Evolutionary conservation across 2,113 vertebrate species (phyloP), one percentile per base, ranked within the genome.

Genomic region (Gallinago jamesoni): DNA sequence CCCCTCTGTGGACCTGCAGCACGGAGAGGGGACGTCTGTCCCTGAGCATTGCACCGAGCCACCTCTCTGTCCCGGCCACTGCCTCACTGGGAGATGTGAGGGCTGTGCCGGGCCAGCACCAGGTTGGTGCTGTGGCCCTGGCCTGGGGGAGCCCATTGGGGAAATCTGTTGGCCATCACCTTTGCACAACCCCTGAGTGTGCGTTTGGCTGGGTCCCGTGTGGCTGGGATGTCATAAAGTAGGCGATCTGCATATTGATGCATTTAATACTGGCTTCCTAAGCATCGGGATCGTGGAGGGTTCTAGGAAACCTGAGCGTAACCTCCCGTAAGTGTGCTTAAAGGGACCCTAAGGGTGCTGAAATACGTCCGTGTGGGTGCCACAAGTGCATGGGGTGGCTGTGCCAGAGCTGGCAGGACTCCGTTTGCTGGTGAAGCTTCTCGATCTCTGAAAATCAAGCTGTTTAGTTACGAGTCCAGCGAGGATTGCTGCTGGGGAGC

Each of bases 61-160:
- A 24, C 7, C 55, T 14, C 8, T 2, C 14, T 0, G 0, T 14
- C 55, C 60, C 19, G 0, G 12, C 21, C 8, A 11, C 41, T 30
- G 52, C 18, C 69, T 55, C 62, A 31, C 33, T 57, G 2, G 0
- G 8, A 14, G 43, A 15, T n/a, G 43, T 5, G 7, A 60, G n/a
- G 33, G 12, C 27, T 55, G 43, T 45, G 53, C 57, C 2, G 4
- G 35, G 64, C 60, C 39, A 27, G 24, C 4, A 0, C 31, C 2
- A 0, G 0, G 1, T 14, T 22, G 53, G 24, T 72, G 70, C 39
- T 4, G 0, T 12, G 63, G 22, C 31, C 19, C 17, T 59, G 68
- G 11, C 18, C 45, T 22, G 7, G 8, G 7, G 8, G 2, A 79
- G 9, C 35, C 41, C 14, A 0, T 3, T 6, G 4, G 53, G 35